Base-by-base conservation (phyloP, 2,888 invertebrate species). In the Limnephilus auricula region DNA sequence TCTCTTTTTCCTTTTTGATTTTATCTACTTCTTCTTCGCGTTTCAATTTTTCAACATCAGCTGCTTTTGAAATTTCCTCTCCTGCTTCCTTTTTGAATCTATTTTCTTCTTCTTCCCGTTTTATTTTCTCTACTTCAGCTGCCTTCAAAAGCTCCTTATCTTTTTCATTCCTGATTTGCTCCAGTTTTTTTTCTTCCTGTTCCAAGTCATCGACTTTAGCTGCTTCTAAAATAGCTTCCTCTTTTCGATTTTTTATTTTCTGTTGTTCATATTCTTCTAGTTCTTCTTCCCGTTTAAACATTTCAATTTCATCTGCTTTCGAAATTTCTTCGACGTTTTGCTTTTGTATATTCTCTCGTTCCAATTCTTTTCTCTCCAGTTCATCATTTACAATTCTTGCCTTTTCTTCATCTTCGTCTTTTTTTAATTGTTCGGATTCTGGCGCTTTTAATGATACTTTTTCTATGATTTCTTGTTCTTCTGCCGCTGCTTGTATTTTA, bases 311-410 rank as follows among this genome's bases (percentile, higher is more conserved):
- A 25, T 18, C 25, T 5, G 65, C 65, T 65, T 65, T 65, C 18
- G 25, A 65, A 65, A 65, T 65, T 0, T 3, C 25, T 25, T 65
- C 65, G 1, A 9, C n/a, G 6, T 65, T 50, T 50, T 50, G 13
- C 12, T 1, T 25, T 65, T 65, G 2, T 5, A 65, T 65, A n/a
- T 25, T n/a, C 0, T 13, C 65, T 13, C 18, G 0, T 65, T 65
- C 25, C 13, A 79, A 94, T 89, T 94, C 94, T 91, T 91, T 92
- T 83, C 80, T 13, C 40, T 89, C 84, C 32, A 78, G 18, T 80
- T 91, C 40, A 45, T 85, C 80, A 15, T 78, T 31, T 25, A 45
- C 45, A 34, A 91, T 34, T 93, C 94, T 50, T 91, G 93, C 90
- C 90, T 93, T 92, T 90, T 92, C 18, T 89, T n/a, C n/a, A n/a